Evolutionary conservation across 2,113 vertebrate genomes (phyloP).

Genomic region (Dicaeum eximium): DNA sequence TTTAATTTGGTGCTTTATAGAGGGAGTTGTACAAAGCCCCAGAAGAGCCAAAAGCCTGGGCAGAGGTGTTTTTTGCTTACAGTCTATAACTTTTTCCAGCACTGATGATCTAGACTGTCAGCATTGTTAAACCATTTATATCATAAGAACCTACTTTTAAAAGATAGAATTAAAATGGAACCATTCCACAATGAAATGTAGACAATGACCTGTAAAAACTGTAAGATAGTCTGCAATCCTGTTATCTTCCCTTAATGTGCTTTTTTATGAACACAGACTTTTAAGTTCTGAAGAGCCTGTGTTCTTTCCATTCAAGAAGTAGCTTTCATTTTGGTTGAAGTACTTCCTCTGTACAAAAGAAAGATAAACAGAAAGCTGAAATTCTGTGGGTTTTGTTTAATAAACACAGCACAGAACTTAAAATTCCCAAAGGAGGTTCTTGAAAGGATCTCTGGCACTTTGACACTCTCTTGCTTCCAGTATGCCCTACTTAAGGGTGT

Average conservation of each 20-base stretch:
- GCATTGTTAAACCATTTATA: not conserved
- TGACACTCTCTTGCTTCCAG: not conserved
- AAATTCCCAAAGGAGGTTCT: not conserved
- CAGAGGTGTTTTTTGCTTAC: not conserved
- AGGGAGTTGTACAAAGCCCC: not conserved
- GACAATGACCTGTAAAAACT: not conserved
- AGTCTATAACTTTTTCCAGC: not conserved
- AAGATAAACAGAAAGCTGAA: not conserved
- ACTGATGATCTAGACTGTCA: not conserved
- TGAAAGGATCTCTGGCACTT: not conserved
- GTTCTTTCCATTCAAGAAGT: not conserved
- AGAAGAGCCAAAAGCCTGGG: not conserved
- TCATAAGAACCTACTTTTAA: not conserved
- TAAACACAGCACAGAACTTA: not conserved
- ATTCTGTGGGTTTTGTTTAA: not conserved
- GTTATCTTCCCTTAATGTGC: not conserved
- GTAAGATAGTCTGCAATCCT: not conserved
- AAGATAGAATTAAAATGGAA: not conserved
- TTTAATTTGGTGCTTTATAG: not conserved
- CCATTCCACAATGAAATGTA: not conserved
- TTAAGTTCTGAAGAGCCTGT: not conserved
- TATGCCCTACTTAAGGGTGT: not conserved
- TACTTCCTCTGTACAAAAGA: not conserved
- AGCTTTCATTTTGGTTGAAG: not conserved
- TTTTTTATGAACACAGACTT: not conserved